Evolutionary conservation across 2,797 vertebrate species (phyloP).

Genomic region (Molossus molossus): DNA sequence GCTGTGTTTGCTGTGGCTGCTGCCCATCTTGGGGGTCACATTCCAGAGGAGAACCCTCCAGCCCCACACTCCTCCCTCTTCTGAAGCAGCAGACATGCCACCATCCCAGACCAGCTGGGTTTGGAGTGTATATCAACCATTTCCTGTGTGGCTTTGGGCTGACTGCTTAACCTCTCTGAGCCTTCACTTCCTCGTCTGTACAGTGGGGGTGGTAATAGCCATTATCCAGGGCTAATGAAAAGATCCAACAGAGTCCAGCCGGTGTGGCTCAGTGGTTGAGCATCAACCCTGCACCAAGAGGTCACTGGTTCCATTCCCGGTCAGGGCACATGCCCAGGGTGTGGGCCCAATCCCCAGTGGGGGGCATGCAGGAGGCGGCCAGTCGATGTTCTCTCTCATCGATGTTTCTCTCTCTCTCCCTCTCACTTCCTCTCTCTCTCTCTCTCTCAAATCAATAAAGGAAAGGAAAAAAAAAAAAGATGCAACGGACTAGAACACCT

Average conservation of each 20-base stretch:
- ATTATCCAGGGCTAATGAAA: neutral
- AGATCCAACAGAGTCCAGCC: neutral
- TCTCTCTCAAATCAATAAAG: no score
- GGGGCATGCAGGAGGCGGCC: no score
- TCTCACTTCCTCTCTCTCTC: no score
- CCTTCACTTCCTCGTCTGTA: neutral
- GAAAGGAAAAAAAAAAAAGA: no score
- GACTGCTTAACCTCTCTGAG: neutral
- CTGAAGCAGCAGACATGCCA: rapidly evolving
- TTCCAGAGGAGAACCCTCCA: neutral
- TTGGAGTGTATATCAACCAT: rapidly evolving
- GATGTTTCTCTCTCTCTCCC: no score
- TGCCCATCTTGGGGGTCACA: neutral
- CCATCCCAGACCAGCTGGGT: neutral
- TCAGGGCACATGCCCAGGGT: no score
- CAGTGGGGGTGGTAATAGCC: rapidly evolving
- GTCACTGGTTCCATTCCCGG: no score
- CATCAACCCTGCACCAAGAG: no score
- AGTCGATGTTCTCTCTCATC: no score
- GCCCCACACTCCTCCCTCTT: neutral
- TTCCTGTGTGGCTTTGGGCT: neutral
- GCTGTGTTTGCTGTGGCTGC: neutral
- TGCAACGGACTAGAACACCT: no score
- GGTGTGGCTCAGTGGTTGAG: no score
- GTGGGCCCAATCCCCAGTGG: no score